phyloP scores from a whole-genome alignment of 1,140 invertebrate species.

The Scaptomyza montana region DNA sequence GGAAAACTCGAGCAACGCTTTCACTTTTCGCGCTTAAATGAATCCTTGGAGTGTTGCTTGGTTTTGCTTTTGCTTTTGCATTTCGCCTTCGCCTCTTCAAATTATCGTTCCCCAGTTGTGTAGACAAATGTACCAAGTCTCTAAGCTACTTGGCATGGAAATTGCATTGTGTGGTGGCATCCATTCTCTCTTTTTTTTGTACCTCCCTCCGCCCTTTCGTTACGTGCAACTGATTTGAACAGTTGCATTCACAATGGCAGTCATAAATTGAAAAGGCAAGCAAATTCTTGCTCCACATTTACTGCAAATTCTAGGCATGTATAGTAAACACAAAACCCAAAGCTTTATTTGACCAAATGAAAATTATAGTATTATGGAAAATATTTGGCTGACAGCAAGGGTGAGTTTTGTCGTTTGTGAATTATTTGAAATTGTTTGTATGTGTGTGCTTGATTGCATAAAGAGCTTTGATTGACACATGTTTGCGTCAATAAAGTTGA shows the following conservation, averaged over 20 bases:
- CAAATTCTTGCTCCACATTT: not conserved
- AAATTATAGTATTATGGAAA: not conserved
- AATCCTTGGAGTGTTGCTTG: slow-evolving; percentile 59
- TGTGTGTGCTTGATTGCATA: slow-evolving; percentile 1
- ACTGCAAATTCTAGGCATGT: not conserved
- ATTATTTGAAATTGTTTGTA: slow-evolving; percentile 10
- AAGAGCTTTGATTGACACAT: slow-evolving; percentile 14
- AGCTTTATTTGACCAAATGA: not conserved
- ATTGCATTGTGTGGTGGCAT: slow-evolving; percentile 25
- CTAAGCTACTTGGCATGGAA: slow-evolving; percentile 48
- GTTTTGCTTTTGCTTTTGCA: slow-evolving; percentile 27
- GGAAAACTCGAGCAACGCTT: slow-evolving; percentile 52
- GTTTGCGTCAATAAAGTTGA: not conserved
- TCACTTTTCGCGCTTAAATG: slow-evolving; percentile 70
- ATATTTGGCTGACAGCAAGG: not conserved
- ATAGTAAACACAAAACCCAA: not conserved
- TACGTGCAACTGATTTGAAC: slow-evolving; percentile 28
- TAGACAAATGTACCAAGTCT: slow-evolving; percentile 55
- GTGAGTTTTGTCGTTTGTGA: not conserved
- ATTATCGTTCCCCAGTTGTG: slow-evolving; percentile 73
- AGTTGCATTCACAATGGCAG: slow-evolving; percentile 22
- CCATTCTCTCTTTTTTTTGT: not conserved
- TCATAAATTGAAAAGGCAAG: slow-evolving; percentile 11
- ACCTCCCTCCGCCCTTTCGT: not conserved
- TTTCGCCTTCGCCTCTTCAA: slow-evolving; percentile 46